Evolutionary conservation across 2,113 vertebrate species (phyloP), one percentile per base, ranked within the genome.

Genomic region (Recurvirostra avosetta): DNA sequence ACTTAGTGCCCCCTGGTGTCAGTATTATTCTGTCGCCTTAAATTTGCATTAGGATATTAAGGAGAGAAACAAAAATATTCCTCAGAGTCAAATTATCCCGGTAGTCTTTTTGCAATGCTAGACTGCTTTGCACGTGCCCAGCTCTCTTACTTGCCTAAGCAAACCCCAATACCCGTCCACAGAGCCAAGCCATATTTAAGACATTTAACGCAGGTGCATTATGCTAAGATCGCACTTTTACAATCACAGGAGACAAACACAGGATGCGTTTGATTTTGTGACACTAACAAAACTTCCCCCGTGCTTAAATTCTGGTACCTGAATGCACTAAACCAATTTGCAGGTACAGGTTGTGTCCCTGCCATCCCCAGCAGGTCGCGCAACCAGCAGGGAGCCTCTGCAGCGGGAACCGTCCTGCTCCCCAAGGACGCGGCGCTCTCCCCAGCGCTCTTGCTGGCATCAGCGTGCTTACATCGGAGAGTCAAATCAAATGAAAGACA

Each of bases 1-100:
- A 52, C 81, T 75, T 23, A 87, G 77, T 94, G 93, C 92, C 85
- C 84, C 25, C 90, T 96, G 84, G 62, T 86, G 94, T 75, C 92
- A 85, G 11, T 10, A 59, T 11, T 55, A 53, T 19, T 38, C n/a
- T 47, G 43, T 80, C 27, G 11, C 38, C 14, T 71, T 63, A 67
- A 23, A 71, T 58, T 26, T 59, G 49, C 34, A 47, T 25, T 32
- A 19, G 43, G 12, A 56, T 77, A 78, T 30, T 72, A 68, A 74
- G 16, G 50, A 83, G 79, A 86, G 12, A 43, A 86, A 76, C 15
- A 80, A 56, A 85, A 86, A 22, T 11, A 50, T 34, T 45, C 18
- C 9, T 70, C 53, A 38, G 63, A 87, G n/a, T 68, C 71, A 43
- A 81, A 65, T 52, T 29, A 36, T 13, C 71, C 61, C 66, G 58